Evolutionary conservation across 2,113 vertebrate genomes (phyloP), one percentile per base, ranked within the genome.

Genomic region (Clarias batrachus): DNA sequence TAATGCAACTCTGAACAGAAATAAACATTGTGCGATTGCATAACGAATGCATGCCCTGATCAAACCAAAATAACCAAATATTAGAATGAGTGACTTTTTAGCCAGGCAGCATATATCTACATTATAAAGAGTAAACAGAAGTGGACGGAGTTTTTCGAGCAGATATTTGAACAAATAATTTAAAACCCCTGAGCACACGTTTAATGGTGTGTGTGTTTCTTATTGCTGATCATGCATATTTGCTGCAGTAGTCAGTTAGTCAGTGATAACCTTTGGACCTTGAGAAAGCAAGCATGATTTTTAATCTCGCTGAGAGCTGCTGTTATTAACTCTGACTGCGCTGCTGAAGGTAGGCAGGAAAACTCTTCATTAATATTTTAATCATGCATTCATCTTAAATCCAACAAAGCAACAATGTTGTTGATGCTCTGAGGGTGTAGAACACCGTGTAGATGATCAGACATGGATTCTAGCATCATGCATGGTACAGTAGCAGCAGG

Each of bases 241-340:
- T 74, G 23, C 30, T 37, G 6, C 11, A 16, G 14, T 62, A 62
- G 25, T 81, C 65, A 52, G 23, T 86, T 30, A 76, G 80, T 83
- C 30, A 25, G 59, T 86, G 54, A 84, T 77, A 76, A 86, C 85
- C 88, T 85, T 81, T 66, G 77, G 79, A 76, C 81, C 63, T 30
- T 13, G 23, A 48, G 79, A 89, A 62, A 80, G 52, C 65, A 52
- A n/a, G 13, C 2, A 5, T 41, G 12, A 52, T 65, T 0, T 33
- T 2, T n/a, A 62, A 60, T 19, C 54, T 37, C 16, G 37, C 27
- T 52, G 33, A 7, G 37, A 76, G 57, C 48, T 74, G 68, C 21
- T 62, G 19, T 3, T 73, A 33, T 27, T 3, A 37, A 19, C 41
- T 48, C 62, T 68, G 60, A n/a, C 19, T 76, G 7, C 25, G 17